Conservation (phyloP, 2,797 vertebrate species). For the Sylvia borin region DNA sequence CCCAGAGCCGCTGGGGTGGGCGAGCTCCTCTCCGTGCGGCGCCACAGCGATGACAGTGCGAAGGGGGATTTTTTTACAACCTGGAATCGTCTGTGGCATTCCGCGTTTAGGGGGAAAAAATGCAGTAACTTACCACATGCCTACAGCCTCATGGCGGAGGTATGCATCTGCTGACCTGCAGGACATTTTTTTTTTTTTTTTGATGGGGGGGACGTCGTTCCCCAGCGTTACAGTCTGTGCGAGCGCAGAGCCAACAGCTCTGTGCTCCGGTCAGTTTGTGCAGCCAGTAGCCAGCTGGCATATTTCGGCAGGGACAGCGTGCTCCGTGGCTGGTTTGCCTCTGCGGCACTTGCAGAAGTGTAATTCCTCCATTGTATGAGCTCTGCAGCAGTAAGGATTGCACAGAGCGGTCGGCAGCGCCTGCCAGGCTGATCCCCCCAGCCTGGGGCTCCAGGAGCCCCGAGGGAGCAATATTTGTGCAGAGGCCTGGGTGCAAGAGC, state of each 20-base stretch:
- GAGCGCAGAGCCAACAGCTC: not conserved
- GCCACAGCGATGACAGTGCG: not conserved
- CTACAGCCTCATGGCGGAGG: conserved; percentile 6
- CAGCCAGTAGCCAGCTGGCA: not conserved
- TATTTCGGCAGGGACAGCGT: rapidly evolving
- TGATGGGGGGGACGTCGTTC: not conserved
- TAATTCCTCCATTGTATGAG: not conserved
- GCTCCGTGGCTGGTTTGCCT: rapidly evolving
- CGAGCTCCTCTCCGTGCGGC: not conserved
- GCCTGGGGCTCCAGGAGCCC: not conserved
- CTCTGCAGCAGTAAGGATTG: rapidly evolving
- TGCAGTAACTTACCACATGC: not conserved
- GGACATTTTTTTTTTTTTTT: not conserved
- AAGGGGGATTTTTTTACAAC: conserved; percentile 24
- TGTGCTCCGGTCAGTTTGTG: not conserved
- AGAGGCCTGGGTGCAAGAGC: not conserved
- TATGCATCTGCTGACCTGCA: not conserved
- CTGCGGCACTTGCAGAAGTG: not conserved
- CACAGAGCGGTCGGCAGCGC: rapidly evolving
- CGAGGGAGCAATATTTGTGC: rapidly evolving
- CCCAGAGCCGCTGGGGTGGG: not conserved
- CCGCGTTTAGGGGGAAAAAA: not conserved
- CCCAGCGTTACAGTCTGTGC: not conserved
- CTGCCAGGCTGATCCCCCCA: not conserved
- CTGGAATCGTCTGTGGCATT: not conserved